A percentile compares a stretch with the other conserved stretches of the same genome.
These are phyloP conservation scores for Sarcophaga variegata DNA, from an alignment of 2,888 invertebrate species.

Conservation along the genomic window DNA sequence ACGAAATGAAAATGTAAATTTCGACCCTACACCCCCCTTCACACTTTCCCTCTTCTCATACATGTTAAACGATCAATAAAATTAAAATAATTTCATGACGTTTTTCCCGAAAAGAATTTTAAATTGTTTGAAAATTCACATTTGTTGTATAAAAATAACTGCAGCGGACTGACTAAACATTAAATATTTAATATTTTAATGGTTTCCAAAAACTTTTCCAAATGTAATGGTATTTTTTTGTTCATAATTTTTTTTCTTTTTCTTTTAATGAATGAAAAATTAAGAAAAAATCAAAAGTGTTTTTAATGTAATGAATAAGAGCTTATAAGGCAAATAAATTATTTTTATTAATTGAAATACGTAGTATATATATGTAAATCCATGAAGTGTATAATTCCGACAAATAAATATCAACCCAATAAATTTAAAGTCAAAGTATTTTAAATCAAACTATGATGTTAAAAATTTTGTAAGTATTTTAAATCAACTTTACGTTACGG, in stretches of 20 bases:
- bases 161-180: constrained; percentile 27
- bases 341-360: background rate
- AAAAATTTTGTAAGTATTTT: too few species aligned
- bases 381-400: too few species aligned
- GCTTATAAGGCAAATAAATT: background rate
- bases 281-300: background rate
- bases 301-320: background rate
- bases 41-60: background rate
- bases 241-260: background rate
- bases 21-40: background rate
- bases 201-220: constrained; percentile 16
- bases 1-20: background rate
- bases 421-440: too few species aligned
- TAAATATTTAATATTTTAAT: constrained; percentile 15
- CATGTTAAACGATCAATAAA: constrained; percentile 15
- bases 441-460: too few species aligned
- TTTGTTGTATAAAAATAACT: background rate
- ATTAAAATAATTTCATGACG: background rate
- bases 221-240: constrained; percentile 25
- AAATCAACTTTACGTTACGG: too few species aligned
- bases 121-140: constrained; percentile 6
- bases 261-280: background rate
- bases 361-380: too few species aligned
- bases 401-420: too few species aligned
- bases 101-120: background rate